Evolutionary conservation across 2,888 invertebrate species (phyloP).

Genomic region (Carabus problematicus): DNA sequence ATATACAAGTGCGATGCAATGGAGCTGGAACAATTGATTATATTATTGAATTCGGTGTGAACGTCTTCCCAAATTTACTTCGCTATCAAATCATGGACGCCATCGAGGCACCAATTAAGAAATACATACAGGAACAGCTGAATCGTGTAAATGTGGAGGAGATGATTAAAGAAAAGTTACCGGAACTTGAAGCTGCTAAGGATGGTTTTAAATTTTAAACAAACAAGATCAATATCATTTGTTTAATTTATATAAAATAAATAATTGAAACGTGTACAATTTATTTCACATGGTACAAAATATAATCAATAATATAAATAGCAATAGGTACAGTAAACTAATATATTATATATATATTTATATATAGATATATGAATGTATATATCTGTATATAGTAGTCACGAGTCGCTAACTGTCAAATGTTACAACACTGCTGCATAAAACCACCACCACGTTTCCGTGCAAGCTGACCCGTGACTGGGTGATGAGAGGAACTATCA

Average conservation of each 20-base stretch:
- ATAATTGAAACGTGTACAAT: slow-evolving; percentile 58
- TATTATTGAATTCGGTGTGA: slow-evolving; percentile 78
- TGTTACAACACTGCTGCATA: not conserved
- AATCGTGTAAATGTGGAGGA: slow-evolving; percentile 78
- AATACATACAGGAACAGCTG: slow-evolving; percentile 75
- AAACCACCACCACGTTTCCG: not conserved
- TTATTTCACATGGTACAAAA: slow-evolving; percentile 59
- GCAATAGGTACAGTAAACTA: slow-evolving; percentile 56
- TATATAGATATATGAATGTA: too few species aligned
- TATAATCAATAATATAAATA: slow-evolving; percentile 60
- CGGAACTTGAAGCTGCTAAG: slow-evolving; percentile 70
- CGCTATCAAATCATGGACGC: slow-evolving; percentile 89
- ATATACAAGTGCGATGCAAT: slow-evolving; percentile 82
- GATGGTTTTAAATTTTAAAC: slow-evolving; percentile 55
- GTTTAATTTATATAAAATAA: slow-evolving; percentile 54
- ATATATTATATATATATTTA: slow-evolving; percentile 40
- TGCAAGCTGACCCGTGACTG: slow-evolving; percentile 23
- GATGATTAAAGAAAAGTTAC: slow-evolving; percentile 73
- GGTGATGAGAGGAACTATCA: slow-evolving; percentile 39
- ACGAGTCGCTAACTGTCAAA: too few species aligned
- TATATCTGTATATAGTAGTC: too few species aligned
- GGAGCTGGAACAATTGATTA: slow-evolving; percentile 90
- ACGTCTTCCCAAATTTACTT: slow-evolving; percentile 83
- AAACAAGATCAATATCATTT: not conserved
- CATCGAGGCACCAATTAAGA: slow-evolving; percentile 77